Percentiles rank a stretch among this genome's conserved stretches.
Conservation (phyloP, 2,888 invertebrate genomes). For the Physocephala rufipes region DNA sequence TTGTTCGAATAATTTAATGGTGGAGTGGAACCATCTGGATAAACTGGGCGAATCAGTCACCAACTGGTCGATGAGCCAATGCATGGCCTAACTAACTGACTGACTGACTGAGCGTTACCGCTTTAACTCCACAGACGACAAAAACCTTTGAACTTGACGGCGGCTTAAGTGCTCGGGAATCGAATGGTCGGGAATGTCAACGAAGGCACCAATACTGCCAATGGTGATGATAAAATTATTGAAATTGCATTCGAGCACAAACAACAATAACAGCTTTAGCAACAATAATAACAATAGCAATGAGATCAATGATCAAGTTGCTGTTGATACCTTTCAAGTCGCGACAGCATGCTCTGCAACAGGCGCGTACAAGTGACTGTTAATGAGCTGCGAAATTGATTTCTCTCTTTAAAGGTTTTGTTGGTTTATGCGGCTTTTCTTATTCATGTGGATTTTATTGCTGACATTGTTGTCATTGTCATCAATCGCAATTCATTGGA, state of each 20-base stretch:
- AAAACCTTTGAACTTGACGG: not conserved
- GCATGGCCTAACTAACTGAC: slow-evolving; percentile 1
- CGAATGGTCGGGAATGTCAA: slow-evolving; percentile 1
- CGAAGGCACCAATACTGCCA: not conserved
- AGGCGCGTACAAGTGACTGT: slow-evolving; percentile 16
- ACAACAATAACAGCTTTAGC: slow-evolving; percentile 32
- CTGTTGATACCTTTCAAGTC: slow-evolving; percentile 21
- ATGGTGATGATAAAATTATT: slow-evolving; percentile 60
- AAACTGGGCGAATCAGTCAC: not conserved
- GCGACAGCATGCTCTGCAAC: slow-evolving; percentile 39
- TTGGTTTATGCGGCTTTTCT: slow-evolving; percentile 13
- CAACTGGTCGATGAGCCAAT: not conserved
- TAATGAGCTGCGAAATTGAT: slow-evolving; percentile 36
- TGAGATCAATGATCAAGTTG: slow-evolving; percentile 30
- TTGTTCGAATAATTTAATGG: slow-evolving; percentile 37
- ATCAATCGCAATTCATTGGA: not conserved
- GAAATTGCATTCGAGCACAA: slow-evolving; percentile 46
- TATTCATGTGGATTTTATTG: not conserved
- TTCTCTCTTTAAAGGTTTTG: slow-evolving; percentile 16
- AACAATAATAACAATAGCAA: slow-evolving; percentile 2
- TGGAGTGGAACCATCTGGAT: slow-evolving; percentile 5
- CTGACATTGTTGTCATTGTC: slow-evolving; percentile 10
- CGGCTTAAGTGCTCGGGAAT: not conserved
- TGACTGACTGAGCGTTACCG: slow-evolving; percentile 22
- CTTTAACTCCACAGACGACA: slow-evolving; percentile 2